Conservation (phyloP, 2,888 invertebrate species). For the Resseliella maxima region DNA sequence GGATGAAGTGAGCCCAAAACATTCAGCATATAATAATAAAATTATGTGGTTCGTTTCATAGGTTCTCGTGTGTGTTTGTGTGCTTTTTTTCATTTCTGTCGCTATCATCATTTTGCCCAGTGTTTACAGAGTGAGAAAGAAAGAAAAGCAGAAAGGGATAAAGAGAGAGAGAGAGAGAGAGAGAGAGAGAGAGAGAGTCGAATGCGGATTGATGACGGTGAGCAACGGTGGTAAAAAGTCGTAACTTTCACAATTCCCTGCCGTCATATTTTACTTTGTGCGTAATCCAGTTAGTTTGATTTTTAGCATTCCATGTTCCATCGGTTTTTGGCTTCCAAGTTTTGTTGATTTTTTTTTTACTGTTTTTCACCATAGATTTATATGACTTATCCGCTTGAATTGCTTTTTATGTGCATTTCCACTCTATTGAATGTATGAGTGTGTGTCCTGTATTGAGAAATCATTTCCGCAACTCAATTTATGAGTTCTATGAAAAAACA, state of each 20-base stretch:
- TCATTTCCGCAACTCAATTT: neutral
- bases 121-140: too few relatives aligned
- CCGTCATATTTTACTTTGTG: conserved; percentile 51
- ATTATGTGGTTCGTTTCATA: conserved; percentile 44
- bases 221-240: conserved; percentile 17
- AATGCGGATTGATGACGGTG: conserved; percentile 27
- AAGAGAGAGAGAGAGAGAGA: too few relatives aligned
- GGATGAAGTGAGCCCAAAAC: conserved; percentile 34
- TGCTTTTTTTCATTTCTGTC: neutral
- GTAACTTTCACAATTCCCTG: conserved; percentile 40
- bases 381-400: conserved; percentile 40
- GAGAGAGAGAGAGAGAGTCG: neutral
- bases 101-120: neutral
- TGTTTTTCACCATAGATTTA: neutral
- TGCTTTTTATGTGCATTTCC: neutral
- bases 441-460: conserved; percentile 17
- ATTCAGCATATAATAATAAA: conserved; percentile 50
- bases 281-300: conserved; percentile 53
- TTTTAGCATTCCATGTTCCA: neutral
- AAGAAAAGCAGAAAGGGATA: too few relatives aligned
- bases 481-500: neutral
- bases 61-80: neutral
- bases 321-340: neutral
- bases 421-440: neutral
- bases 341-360: neutral